Percentiles rank a stretch among this genome's conserved stretches.
Conservation (phyloP, 2,888 invertebrate genomes). For the Stenoptilia bipunctidactyla region DNA sequence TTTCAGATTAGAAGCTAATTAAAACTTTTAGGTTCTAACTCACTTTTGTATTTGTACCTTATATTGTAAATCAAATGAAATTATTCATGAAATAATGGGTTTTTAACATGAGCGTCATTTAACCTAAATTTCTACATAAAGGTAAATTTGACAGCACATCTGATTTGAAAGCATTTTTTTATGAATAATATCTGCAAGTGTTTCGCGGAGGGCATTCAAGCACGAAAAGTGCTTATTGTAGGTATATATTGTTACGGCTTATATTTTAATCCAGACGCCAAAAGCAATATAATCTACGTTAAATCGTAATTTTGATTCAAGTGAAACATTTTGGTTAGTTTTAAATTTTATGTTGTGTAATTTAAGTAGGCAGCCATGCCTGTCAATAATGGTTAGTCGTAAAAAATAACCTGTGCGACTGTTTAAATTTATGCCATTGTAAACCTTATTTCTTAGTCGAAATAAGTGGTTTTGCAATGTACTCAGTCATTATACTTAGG, state of each 20-base stretch:
- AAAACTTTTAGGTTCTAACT: no score
- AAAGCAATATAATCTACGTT: not conserved
- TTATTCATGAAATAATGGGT: no score
- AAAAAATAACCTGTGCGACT: conserved; percentile 4
- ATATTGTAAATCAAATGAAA: no score
- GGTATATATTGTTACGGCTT: no score
- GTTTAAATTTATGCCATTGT: conserved; percentile 25
- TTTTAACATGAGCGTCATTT: no score
- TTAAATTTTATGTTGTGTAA: conserved; percentile 15
- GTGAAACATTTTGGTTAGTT: conserved; percentile 6
- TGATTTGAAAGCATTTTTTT: no score
- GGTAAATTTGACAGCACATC: no score
- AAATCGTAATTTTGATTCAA: not conserved
- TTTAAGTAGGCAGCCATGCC: conserved; percentile 26
- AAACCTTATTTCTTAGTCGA: conserved; percentile 52
- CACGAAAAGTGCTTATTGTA: not conserved
- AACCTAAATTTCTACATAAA: no score
- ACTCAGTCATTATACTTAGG: conserved; percentile 24
- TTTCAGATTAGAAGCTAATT: not conserved
- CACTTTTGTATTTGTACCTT: no score
- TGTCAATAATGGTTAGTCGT: conserved; percentile 37
- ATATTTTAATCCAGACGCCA: no score
- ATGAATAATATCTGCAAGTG: not conserved
- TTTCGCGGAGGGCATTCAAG: not conserved
- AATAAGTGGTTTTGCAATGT: conserved; percentile 45